Base-by-base conservation (phyloP, 2,797 vertebrate species). In the Halcyon chelicuti region DNA sequence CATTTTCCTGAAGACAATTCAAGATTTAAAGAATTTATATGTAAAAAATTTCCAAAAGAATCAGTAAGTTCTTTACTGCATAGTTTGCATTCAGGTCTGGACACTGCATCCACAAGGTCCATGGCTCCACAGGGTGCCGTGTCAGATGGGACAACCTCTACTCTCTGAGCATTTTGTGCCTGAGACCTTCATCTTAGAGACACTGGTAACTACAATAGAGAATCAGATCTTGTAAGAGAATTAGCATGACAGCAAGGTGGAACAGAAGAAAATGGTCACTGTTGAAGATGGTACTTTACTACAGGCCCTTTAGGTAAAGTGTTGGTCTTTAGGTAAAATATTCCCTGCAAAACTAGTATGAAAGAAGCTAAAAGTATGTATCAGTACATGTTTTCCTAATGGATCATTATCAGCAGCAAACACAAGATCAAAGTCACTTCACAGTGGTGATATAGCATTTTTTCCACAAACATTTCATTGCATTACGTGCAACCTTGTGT, bases 391-490 rank as follows among this genome's bases (percentile, higher is more conserved):
- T 61, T 81, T 65, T 76, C 46, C 58, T 58, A 72, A 74, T 26
- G 12, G 78, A 75, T 55, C 31, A n/a, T 65, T 78, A 80, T 21
- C 44, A 78, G 51, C 29, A 91, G 18, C 58, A 88, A 78, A 70
- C 9, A 63, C 11, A 33, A 14, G 19, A 93, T 21, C 62, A 47
- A 83, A 86, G 33, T 31, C 42, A 74, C 46, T 77, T 79, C 21
- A 12, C 12, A 40, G 51, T 9, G 12, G 23, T 0, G 1, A 75
- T 31, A n/a, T 0, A 18, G 10, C 51, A 42, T 81, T 78, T 85
- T 66, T 61, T 74, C 61, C 63, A 77, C 54, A 51, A 46, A 66
- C 2, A 18, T 75, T 88, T 75, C 54, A 75, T 4, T 46, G 39
- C 66, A 75, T 4, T 61, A 42, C 4, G 33, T 83, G 44, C 70